Base-by-base conservation (phyloP, 2,797 vertebrate species). In the Graptemys geographica region DNA sequence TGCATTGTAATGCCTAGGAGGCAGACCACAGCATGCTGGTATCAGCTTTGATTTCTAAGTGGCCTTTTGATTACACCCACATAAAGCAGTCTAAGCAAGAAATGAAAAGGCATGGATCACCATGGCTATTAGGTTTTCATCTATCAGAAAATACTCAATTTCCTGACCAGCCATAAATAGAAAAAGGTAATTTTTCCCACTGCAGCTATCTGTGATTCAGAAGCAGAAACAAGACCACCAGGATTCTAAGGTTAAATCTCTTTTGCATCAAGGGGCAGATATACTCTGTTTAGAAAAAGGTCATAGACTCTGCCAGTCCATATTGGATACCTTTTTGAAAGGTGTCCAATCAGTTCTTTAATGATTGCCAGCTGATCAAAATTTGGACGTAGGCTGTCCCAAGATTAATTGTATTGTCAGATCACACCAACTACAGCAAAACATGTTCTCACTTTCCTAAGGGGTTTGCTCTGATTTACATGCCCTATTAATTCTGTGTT, bases 101-200 rank as follows among this genome's bases (percentile, higher is more conserved):
- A 21, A 8, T 31, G 9, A 33, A 10, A 44, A 19, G 74, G 9
- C 78, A 37, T 44, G 51, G 33, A 41, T 91, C 41, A 25, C 28
- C 37, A 0, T 2, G 59, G 1, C 33, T 69, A 4, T 11, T 55
- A 16, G 37, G 69, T 1, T 5, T 19, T 69, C 6, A 1, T 81
- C 79, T 72, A 11, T 72, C 49, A 91, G 84, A 62, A 56, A 31
- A 90, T 31, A 28, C 13, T 6, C 21, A 0, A 0, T 65, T 79
- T 69, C 19, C 27, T 56, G 18, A 12, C 55, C 47, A 1, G 51
- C 53, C 83, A 91, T 55, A 81, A 76, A 41, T 25, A 28, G 2
- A 12, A 44, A 59, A 81, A 83, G 44, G 51, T 44, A 28, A 31
- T 5, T 23, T n/a, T 8, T 83, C 19, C 81, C 49, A 41, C 79